Evolutionary conservation across 2,888 invertebrate species (phyloP), one percentile per base, ranked within the genome.

Genomic region (Drosophila hawaiiensis): DNA sequence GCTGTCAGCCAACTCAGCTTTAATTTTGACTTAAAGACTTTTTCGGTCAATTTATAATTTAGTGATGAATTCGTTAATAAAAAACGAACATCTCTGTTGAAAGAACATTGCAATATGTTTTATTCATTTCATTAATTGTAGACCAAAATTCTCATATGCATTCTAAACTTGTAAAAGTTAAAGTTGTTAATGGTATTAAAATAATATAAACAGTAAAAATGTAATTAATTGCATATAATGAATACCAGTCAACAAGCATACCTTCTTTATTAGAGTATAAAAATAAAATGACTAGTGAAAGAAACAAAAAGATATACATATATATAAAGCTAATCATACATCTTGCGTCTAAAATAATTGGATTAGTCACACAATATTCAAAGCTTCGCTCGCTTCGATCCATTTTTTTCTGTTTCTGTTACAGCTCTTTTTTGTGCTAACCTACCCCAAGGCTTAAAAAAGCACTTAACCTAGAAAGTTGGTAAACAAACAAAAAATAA

Each of bases 1-100:
- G 90, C 76, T 90, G 84, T 62, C 79, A 62, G 39, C 39, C 53
- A 53, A n/a, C 75, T 49, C 61, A 25, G 60, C 74, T 82, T 79
- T 35, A 87, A 70, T 74, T 66, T 68, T 50, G 4, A 74, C 76
- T 87, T 82, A 82, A 84, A 71, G 62, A 52, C 7, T 52, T 16
- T 35, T 54, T 41, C 16, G 12, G 41, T 37, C 14, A 31, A 19
- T 62, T 31, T 41, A 54, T 4, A 25, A 55, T 67, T 56, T n/a
- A 39, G 10, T 33, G n/a, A 22, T 22, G 28, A 43, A 0, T 35
- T 25, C 2, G 10, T 22, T 31, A 16, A 14, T 14, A 33, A 25
- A 49, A 22, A 35, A n/a, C 3, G 9, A 29, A 56, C 39, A 25
- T n/a, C 2, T 28, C 28, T 14, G 35, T 10, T 22, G 19, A 25